Conservation (phyloP, 2,888 invertebrate genomes). For the Hirtodrosophila histrioides region DNA sequence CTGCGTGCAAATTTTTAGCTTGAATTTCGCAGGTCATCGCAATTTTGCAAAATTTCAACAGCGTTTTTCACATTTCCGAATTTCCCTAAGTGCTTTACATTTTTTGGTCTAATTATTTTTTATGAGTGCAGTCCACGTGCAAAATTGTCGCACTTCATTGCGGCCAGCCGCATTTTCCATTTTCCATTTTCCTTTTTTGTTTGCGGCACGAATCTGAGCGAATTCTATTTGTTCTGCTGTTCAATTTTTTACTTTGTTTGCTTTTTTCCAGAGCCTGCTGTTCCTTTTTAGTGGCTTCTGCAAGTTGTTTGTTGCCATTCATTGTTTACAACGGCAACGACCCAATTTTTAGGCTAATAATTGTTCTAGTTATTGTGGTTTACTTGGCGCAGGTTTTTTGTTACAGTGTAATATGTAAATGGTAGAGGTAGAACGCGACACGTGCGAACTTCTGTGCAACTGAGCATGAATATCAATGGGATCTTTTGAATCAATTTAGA, state of each 20-base stretch:
- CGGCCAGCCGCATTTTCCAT: constrained; percentile 60
- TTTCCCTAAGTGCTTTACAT: constrained; percentile 55
- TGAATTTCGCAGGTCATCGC: constrained; percentile 63
- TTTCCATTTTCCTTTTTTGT: constrained; percentile 3
- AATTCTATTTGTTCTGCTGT: constrained; percentile 38
- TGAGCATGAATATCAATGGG: neutral
- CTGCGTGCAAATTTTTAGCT: constrained; percentile 55
- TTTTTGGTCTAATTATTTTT: constrained; percentile 83
- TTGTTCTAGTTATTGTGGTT: constrained; percentile 72
- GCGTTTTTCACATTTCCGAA: constrained; percentile 2
- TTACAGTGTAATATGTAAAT: constrained; percentile 16
- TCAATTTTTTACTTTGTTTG: constrained; percentile 61
- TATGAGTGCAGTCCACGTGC: constrained; percentile 74
- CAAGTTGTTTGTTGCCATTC: constrained; percentile 21
- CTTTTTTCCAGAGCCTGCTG: constrained; percentile 49
- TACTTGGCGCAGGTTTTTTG: constrained; percentile 34
- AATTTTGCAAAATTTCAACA: constrained; percentile 8
- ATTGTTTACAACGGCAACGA: constrained; percentile 44
- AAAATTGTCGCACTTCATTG: constrained; percentile 76
- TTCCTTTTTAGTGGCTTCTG: constrained; percentile 52
- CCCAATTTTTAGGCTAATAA: constrained; percentile 71
- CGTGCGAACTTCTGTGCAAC: neutral
- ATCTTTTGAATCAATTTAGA: neutral
- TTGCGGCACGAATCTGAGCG: constrained; percentile 24
- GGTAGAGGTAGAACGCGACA: neutral